Evolutionary conservation across 2,888 invertebrate species (phyloP), one percentile per base, ranked within the genome.

Genomic region (Amphipyra tragopoginis): DNA sequence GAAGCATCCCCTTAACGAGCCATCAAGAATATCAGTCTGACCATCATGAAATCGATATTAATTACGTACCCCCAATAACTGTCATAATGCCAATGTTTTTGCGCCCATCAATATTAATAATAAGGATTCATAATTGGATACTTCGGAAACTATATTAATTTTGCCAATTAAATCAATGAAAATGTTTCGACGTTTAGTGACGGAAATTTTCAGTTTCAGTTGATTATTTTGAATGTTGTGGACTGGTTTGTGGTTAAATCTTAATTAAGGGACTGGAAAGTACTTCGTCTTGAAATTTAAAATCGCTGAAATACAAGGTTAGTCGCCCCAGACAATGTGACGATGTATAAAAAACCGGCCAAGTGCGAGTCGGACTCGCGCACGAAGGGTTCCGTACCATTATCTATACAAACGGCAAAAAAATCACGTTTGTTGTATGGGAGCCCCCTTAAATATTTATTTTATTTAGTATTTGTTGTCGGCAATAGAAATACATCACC

Each of bases 121-220:
- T 1, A 40, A 34, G 14, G 36, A 61, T 43, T 51, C 26, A 38
- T 71, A 67, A 61, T 67, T 62, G 56, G 39, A 57, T 38, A 50
- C 50, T 66, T 56, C 44, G 33, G 51, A 48, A 55, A 72, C 62
- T 64, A 50, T 58, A 77, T 73, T 80, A 83, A 82, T 81, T 83
- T 72, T 69, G 68, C 82, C 81, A 84, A 87, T 88, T 86, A 85
- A 78, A 82, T 83, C 73, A 73, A 71, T 73, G 67, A 57, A 66
- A 77, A 68, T 79, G 73, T 70, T 75, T 74, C 65, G 61, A 67
- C 21, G 10, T 29, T 39, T 49, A 38, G 72, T 72, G 65, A 67
- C 64, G 71, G 71, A 64, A 68, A 69, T 65, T 64, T 65, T 63
- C 67, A 75, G 74, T 79, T n/a, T 79, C 76, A 73, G 75, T 79